Conservation (phyloP, 2,113 vertebrate species). For the Anoura caudifer region DNA sequence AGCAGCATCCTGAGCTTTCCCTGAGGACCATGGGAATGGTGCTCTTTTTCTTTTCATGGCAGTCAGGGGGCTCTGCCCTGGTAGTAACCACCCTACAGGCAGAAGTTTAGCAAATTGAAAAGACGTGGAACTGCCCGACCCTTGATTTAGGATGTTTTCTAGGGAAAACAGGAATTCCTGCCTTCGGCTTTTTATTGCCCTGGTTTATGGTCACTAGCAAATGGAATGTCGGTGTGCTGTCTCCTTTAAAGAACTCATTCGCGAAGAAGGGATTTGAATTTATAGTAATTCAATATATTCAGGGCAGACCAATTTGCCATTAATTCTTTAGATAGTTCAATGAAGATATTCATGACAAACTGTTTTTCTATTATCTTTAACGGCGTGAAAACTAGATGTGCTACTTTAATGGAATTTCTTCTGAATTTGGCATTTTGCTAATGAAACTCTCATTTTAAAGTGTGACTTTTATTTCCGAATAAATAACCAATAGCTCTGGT, state of each 20-base stretch:
- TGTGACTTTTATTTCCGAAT: slow-evolving; percentile 38
- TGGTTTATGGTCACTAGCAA: not conserved
- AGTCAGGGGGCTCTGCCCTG: not conserved
- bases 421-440: slow-evolving; percentile 30
- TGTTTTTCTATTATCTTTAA: slow-evolving; percentile 37
- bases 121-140: not conserved
- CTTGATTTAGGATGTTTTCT: not conserved
- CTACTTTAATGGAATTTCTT: not conserved
- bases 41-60: not conserved
- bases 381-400: not conserved
- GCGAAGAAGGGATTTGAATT: not conserved
- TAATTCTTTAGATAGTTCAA: slow-evolving; percentile 31
- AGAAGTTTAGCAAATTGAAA: not conserved
- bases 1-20: not conserved
- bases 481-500: slow-evolving; percentile 39
- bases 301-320: not conserved
- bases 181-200: not conserved
- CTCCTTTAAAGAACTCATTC: not conserved
- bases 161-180: not conserved
- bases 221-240: not conserved
- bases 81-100: not conserved
- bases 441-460: slow-evolving; percentile 66
- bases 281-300: not conserved
- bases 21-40: not conserved
- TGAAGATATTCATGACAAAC: slow-evolving; percentile 1